phyloP scores from a whole-genome alignment of 2,113 vertebrate species.

The Speoplatyrhinus poulsoni region DNA sequence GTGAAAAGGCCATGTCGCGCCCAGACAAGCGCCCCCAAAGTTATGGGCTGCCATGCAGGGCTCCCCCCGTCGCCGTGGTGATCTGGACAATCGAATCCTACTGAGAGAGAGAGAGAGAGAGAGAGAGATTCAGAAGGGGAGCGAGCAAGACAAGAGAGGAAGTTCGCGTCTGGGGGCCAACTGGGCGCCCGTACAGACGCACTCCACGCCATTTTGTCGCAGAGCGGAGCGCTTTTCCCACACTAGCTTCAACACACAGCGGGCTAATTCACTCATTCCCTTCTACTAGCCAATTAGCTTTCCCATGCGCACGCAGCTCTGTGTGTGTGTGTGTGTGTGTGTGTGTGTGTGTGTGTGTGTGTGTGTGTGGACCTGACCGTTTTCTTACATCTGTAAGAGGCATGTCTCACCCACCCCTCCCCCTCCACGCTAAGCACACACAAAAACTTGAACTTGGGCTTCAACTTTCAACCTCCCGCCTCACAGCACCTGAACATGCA shows the following conservation, averaged over 20 bases:
- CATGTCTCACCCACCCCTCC: conserved; percentile 62
- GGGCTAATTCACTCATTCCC: conserved; percentile 42
- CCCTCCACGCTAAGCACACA: conserved; percentile 3
- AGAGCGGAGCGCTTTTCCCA: conserved; percentile 43
- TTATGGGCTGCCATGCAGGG: conserved; percentile 67
- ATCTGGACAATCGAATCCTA: conserved; percentile 58
- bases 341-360: no score
- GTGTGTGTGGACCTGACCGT: conserved; percentile 10
- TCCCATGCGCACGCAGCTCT: conserved; percentile 20
- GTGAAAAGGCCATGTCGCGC: conserved; percentile 75
- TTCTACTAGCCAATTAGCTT: conserved; percentile 53
- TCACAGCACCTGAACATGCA: conserved; percentile 42
- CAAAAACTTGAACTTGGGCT: conserved; percentile 33
- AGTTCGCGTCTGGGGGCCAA: conserved; percentile 22
- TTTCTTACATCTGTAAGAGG: conserved; percentile 68
- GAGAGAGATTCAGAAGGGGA: conserved; percentile 23
- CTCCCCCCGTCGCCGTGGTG: conserved; percentile 65
- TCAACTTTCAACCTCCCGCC: conserved; percentile 13
- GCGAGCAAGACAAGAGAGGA: not conserved
- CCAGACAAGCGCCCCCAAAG: conserved; percentile 67
- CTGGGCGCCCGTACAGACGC: conserved; percentile 53
- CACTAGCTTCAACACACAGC: conserved; percentile 40
- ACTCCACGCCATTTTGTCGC: conserved; percentile 41
- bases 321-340: not conserved
- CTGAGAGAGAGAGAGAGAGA: conserved; percentile 27